phyloP scores from a whole-genome alignment of 2,888 invertebrate species.

The Saturnia pavonia region DNA sequence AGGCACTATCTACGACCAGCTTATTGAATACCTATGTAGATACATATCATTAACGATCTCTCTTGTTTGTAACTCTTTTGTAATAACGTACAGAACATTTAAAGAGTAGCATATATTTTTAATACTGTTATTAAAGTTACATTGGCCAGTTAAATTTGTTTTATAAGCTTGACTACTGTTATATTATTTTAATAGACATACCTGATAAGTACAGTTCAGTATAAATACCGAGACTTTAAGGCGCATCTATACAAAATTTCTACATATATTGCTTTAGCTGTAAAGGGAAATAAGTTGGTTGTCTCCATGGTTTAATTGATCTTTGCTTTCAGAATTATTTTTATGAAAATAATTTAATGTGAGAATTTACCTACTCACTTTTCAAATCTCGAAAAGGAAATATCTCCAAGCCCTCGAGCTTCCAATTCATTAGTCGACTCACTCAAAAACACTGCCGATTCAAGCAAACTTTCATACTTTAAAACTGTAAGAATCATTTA shows the following conservation, averaged over 20 bases:
- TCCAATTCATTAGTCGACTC: conserved; percentile 7
- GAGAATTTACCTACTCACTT: background rate
- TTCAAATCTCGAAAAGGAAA: background rate
- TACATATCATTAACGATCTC: no score
- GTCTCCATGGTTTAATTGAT: background rate
- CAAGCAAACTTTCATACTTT: conserved; percentile 44
- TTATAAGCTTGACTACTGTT: no score
- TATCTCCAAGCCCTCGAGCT: background rate
- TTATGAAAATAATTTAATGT: background rate
- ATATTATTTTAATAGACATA: no score
- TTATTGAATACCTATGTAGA: no score
- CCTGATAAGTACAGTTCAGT: background rate
- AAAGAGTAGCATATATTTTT: no score
- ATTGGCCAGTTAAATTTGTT: no score
- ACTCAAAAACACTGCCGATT: background rate
- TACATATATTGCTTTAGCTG: background rate
- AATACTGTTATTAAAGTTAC: no score
- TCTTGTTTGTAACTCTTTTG: no score
- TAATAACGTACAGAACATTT: no score
- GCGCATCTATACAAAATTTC: background rate
- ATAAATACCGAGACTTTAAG: background rate
- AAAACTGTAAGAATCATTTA: conserved; percentile 59
- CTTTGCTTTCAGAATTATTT: background rate
- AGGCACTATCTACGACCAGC: no score
- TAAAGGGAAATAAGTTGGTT: background rate